Conservation (phyloP, 2,888 invertebrate species). For the Hololepta plana region DNA sequence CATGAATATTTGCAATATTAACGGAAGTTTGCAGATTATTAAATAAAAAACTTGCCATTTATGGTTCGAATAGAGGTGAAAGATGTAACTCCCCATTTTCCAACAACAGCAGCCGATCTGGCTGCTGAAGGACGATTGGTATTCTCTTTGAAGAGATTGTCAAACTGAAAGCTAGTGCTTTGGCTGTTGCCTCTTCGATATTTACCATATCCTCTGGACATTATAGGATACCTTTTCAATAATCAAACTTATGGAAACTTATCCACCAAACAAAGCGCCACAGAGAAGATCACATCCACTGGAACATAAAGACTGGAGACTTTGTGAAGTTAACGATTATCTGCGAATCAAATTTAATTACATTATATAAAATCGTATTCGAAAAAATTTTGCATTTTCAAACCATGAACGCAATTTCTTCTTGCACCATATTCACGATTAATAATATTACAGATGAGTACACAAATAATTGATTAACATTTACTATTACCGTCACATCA, state of each 20-base stretch:
- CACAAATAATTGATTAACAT: too few relatives aligned
- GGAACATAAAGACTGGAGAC: too few relatives aligned
- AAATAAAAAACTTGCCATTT: constrained; percentile 36
- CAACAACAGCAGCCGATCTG: constrained; percentile 77
- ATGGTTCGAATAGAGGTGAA: constrained; percentile 77
- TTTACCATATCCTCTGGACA: constrained; percentile 31
- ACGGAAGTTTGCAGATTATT: background rate
- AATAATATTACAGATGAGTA: too few relatives aligned
- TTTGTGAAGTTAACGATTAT: too few relatives aligned
- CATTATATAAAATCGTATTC: background rate
- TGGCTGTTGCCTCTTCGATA: constrained; percentile 26
- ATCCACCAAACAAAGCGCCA: background rate
- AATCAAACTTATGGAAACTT: background rate
- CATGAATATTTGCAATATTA: constrained; percentile 1
- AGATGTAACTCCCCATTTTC: constrained; percentile 89
- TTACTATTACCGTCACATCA: too few relatives aligned
- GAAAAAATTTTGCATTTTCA: constrained; percentile 1
- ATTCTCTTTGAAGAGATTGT: constrained; percentile 50
- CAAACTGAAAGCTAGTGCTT: constrained; percentile 41
- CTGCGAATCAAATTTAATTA: background rate
- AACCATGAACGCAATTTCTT: too few relatives aligned
- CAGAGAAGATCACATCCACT: background rate
- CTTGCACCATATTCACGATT: too few relatives aligned
- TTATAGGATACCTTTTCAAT: constrained; percentile 12
- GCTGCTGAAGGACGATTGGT: constrained; percentile 78